Evolutionary conservation across 2,888 invertebrate species (phyloP).

Genomic region (Agrotis clavis): DNA sequence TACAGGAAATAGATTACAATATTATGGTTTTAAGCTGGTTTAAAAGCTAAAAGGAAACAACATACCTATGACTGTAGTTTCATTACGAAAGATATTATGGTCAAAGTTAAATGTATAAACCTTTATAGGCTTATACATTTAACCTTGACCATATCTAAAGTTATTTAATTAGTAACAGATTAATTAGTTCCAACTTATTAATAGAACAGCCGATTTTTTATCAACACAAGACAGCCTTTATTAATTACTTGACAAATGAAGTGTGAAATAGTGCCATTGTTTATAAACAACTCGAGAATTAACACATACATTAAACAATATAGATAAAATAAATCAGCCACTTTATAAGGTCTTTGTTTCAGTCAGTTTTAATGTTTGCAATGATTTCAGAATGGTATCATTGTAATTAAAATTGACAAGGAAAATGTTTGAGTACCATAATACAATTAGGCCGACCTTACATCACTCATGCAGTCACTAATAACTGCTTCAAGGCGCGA

Average conservation of each 20-base stretch:
- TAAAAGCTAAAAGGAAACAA: not conserved
- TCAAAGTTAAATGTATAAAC: too few relatives aligned
- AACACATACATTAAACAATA: slow-evolving; percentile 25
- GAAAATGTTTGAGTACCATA: slow-evolving; percentile 12
- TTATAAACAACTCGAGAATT: slow-evolving; percentile 11
- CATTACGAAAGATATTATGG: too few relatives aligned
- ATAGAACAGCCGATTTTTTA: not conserved
- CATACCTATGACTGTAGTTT: too few relatives aligned
- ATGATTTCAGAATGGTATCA: slow-evolving; percentile 36
- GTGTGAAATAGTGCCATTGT: slow-evolving; percentile 35
- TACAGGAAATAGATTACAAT: slow-evolving; percentile 2
- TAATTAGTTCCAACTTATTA: not conserved
- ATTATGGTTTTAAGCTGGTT: not conserved
- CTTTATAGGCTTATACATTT: not conserved
- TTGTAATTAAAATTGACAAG: slow-evolving; percentile 29
- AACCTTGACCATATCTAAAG: not conserved
- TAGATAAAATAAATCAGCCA: slow-evolving; percentile 26
- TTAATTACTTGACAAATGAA: slow-evolving; percentile 10
- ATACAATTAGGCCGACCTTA: too few relatives aligned
- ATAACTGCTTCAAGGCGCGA: too few relatives aligned
- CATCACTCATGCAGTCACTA: too few relatives aligned
- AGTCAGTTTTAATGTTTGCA: slow-evolving; percentile 24
- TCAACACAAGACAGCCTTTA: not conserved
- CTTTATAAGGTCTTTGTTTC: slow-evolving; percentile 26
- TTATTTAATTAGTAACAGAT: too few relatives aligned